A percentile compares a stretch with the other conserved stretches of the same genome.
Conservation (phyloP, 2,888 invertebrate species). For the Ectemnius lituratus region DNA sequence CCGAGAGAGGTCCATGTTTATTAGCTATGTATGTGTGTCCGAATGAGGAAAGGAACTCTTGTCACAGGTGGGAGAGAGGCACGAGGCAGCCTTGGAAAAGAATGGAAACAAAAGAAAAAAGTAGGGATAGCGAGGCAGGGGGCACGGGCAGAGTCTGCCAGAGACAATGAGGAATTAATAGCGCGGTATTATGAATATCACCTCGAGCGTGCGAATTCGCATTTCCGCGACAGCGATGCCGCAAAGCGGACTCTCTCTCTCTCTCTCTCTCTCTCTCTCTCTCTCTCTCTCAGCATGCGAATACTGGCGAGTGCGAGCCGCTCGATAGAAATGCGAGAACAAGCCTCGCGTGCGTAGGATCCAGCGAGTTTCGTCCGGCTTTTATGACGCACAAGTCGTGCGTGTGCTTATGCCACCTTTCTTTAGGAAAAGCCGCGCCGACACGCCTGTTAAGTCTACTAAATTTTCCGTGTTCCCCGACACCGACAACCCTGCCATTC, state of each 20-base stretch:
- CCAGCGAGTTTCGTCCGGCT: constrained; percentile 52
- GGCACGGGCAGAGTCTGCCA: constrained; percentile 36
- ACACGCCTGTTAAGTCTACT: no score
- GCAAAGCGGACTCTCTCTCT: constrained; percentile 24
- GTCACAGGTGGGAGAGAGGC: not conserved
- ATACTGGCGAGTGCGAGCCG: constrained; percentile 29
- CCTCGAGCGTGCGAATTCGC: constrained; percentile 75
- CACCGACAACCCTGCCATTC: no score
- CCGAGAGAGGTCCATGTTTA: constrained; percentile 1
- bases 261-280: constrained; percentile 17
- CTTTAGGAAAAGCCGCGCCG: no score
- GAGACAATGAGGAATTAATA: constrained; percentile 75
- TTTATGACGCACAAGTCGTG: not conserved
- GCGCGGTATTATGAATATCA: constrained; percentile 73
- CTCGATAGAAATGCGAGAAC: constrained; percentile 52
- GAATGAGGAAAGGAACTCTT: not conserved
- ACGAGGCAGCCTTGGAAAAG: not conserved
- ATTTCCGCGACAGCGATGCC: constrained; percentile 66
- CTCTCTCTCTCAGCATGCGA: not conserved
- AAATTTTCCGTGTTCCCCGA: no score
- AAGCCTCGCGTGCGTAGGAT: constrained; percentile 52
- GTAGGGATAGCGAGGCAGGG: constrained; percentile 16
- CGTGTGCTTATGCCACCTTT: no score
- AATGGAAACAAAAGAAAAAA: constrained; percentile 7
- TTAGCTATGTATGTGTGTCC: constrained; percentile 12